A percentile compares a stretch with the other conserved stretches of the same genome.
Evolutionary conservation across 2,888 invertebrate species (phyloP).

Genomic region (Dynastes tityus): DNA sequence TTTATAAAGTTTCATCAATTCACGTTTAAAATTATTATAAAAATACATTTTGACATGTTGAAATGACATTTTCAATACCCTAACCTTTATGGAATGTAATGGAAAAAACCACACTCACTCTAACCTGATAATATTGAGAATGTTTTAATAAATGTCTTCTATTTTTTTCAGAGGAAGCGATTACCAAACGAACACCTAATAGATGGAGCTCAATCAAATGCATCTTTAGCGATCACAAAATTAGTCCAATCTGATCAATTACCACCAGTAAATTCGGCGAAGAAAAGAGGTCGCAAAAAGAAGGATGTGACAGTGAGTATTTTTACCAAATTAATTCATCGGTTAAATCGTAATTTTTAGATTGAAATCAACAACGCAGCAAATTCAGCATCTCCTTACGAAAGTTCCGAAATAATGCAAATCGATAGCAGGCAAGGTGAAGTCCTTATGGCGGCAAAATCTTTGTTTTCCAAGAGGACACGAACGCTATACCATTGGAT

Average conservation of each 20-base stretch:
- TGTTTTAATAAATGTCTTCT: too few relatives aligned
- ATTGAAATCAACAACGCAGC: slow-evolving; percentile 30
- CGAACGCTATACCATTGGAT: slow-evolving; percentile 71
- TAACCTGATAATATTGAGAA: too few relatives aligned
- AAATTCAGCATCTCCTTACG: slow-evolving; percentile 29
- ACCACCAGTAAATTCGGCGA: slow-evolving; percentile 20
- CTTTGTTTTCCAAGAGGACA: slow-evolving; percentile 70
- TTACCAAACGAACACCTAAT: background rate
- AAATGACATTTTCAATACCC: too few relatives aligned
- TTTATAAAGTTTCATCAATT: too few relatives aligned
- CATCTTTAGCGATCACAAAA: background rate
- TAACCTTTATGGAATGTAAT: too few relatives aligned
- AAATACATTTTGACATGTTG: too few relatives aligned
- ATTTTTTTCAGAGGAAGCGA: slow-evolving; percentile 1
- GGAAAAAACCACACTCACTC: too few relatives aligned
- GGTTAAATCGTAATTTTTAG: background rate
- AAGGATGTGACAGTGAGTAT: slow-evolving; percentile 43
- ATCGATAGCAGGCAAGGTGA: slow-evolving; percentile 61
- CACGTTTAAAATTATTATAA: too few relatives aligned
- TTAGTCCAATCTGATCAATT: slow-evolving; percentile 36
- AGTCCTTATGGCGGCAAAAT: slow-evolving; percentile 69
- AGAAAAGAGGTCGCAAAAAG: slow-evolving; percentile 53
- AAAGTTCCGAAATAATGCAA: slow-evolving; percentile 47
- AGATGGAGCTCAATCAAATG: background rate
- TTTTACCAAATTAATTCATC: background rate